Evolutionary conservation across 2,888 invertebrate genomes (phyloP), one percentile per base, ranked within the genome.

Genomic region (Calameuta idolon): DNA sequence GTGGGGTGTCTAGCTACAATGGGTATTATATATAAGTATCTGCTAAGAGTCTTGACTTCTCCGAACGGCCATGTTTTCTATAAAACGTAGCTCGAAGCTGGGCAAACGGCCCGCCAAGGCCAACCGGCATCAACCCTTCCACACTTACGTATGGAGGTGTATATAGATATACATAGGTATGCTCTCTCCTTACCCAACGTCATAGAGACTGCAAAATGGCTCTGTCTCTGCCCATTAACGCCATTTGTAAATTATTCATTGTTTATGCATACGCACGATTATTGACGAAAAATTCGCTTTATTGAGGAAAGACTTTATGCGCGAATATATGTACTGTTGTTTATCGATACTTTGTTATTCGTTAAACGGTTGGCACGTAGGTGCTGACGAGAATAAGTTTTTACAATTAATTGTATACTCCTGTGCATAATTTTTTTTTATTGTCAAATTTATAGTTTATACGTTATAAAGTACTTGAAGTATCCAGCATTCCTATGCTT

Each of bases 91-190:
- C 34, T 30, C 71, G 75, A 78, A 69, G 74, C 78, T 77, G 78
- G 76, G 80, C 77, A 82, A 82, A 80, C 79, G 80, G 82, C 79
- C 79, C 75, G 79, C 76, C 82, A 81, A 83, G 81, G 81, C 81
- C 79, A 81, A 77, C 69, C 79, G 12, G 69, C 76, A 74, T 75
- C 80, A 83, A 83, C 82, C 82, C 82, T 83, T 83, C 82, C 76
- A 69, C 30, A 33, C 31, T 23, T 71, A 55, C 23, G 23, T 55
- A 23, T 37, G 15, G 4, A 15, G 4, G 4, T 15, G 15, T 40
- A 37, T 12, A 15, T 23, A 37, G 4, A 23, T 55, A 55, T 31
- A 1, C 31, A 31, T 2, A 55, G 55, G 55, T 55, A 55, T 55
- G 23, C 23, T 55, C 9, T 9, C 55, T 55, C 2, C 15, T 55